Conservation (phyloP, 35 echinoderm and acorn worm genomes). For the Anneissia japonica region DNA sequence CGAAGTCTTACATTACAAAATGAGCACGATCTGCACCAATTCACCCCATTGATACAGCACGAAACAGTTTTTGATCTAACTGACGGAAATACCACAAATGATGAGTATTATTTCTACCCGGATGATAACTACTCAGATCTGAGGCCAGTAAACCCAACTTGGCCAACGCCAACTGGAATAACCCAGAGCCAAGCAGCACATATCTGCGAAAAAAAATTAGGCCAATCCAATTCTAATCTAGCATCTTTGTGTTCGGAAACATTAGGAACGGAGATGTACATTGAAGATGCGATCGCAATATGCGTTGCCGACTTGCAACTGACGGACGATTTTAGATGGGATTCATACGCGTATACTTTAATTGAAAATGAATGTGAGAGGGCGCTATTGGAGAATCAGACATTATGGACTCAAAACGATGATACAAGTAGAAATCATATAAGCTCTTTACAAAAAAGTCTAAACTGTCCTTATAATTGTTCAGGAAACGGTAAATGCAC, state of each 20-base stretch:
- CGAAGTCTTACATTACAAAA: background rate
- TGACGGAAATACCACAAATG: background rate
- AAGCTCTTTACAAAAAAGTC: slow-evolving; percentile 32
- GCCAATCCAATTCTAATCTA: slow-evolving; percentile 48
- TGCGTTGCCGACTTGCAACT: slow-evolving; percentile 80
- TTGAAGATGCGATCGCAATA: slow-evolving; percentile 77
- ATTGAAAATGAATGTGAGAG: slow-evolving; percentile 88
- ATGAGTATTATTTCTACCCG: slow-evolving; percentile 56
- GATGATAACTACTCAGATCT: slow-evolving; percentile 54
- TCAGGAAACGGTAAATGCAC: slow-evolving; percentile 67
- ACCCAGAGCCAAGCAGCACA: slow-evolving; percentile 65
- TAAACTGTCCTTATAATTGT: slow-evolving; percentile 92
- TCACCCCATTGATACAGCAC: background rate
- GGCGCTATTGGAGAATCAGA: slow-evolving; percentile 44
- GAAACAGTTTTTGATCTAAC: background rate
- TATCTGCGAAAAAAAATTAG: slow-evolving; percentile 66
- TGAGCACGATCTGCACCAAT: no score
- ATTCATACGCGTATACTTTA: slow-evolving; percentile 56
- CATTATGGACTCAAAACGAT: slow-evolving; percentile 12
- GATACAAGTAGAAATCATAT: slow-evolving; percentile 11
- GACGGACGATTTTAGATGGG: slow-evolving; percentile 85
- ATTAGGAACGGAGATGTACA: slow-evolving; percentile 52
- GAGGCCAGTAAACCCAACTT: slow-evolving; percentile 34
- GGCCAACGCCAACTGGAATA: slow-evolving; percentile 87
- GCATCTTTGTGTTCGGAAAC: slow-evolving; percentile 43